These are phyloP conservation scores for Oreotrochilus melanogaster DNA, from an alignment of 2,113 vertebrate species.

Conservation along the genomic window DNA sequence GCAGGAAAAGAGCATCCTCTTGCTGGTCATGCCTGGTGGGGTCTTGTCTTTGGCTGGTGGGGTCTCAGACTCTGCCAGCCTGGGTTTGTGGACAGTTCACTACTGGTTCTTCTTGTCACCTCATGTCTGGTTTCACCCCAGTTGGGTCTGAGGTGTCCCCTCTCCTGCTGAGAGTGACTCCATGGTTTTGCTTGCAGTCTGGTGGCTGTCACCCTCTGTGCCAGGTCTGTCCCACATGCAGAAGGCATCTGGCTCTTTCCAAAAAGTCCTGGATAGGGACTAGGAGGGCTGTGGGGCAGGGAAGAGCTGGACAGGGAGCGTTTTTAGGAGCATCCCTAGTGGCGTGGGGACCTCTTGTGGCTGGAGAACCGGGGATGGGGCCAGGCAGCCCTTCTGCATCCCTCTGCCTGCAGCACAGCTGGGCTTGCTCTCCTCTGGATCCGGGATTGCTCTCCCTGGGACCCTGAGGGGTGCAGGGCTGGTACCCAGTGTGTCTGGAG, in stretches of 20 bases:
- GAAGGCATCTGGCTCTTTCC: neutral
- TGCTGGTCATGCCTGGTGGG: neutral
- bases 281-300: neutral
- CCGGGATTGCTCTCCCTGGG: neutral
- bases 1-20: neutral
- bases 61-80: neutral
- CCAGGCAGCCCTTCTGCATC: neutral
- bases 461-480: accelerated
- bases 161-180: neutral
- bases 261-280: too few relatives aligned
- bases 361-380: neutral
- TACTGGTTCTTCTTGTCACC: neutral
- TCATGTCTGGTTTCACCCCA: neutral
- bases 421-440: neutral
- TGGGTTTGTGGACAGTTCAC: neutral
- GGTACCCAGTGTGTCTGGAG: neutral
- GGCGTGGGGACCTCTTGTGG: slow-evolving; percentile 64
- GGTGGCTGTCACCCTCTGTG: accelerated
- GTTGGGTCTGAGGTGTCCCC: neutral
- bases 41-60: accelerated
- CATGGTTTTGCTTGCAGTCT: neutral
- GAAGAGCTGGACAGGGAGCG: accelerated
- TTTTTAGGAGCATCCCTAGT: slow-evolving; percentile 1
- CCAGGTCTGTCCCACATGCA: accelerated
- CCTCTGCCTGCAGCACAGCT: neutral